Evolutionary conservation across 2,797 vertebrate genomes (phyloP), one percentile per base, ranked within the genome.

Genomic region (Buceros bicornis): DNA sequence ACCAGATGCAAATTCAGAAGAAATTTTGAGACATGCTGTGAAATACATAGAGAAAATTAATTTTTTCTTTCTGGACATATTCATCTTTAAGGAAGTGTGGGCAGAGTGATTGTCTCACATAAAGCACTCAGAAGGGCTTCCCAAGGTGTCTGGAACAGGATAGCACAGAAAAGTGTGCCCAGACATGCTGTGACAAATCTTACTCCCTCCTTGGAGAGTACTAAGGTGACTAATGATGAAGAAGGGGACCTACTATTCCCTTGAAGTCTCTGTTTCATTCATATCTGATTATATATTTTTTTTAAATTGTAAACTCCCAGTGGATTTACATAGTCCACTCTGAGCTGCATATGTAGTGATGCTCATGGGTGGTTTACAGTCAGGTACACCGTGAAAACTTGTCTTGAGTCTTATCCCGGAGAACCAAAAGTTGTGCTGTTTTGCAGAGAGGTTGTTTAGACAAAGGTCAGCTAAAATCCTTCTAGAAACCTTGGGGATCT

Each of bases 401-500:
- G 26, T 53, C 48, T 72, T 42, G 70, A 74, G 28, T 90, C 53
- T 20, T 64, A 40, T 26, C 21, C 43, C 45, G 51, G 45, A 78
- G 65, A 91, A 72, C 5, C 7, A 54, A 58, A 86, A 85, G 35
- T 54, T 66, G 33, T 54, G 47, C 35, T 66, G 47, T 31, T 78
- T 81, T 81, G 54, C 28, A 83, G 48, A 85, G 17, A 35, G 61
- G 29, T 19, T 74, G 10, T 67, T 84, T 72, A 85, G 48, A 19
- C 86, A 87, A 93, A 89, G 47, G 60, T 92, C 61, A 93, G 26
- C 24, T 64, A 88, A 92, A 83, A 57, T 56, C 29, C 45, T 58
- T 25, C 29, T 28, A 45, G 43, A 95, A 85, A 54, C 13, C 22
- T 64, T 48, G 18, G 45, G 53, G 35, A 78, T 22, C 25, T 16